Percentiles rank a stretch among this genome's conserved stretches.
Evolutionary conservation across 2,888 invertebrate genomes (phyloP).

Genomic region (Aphodius sticticus): DNA sequence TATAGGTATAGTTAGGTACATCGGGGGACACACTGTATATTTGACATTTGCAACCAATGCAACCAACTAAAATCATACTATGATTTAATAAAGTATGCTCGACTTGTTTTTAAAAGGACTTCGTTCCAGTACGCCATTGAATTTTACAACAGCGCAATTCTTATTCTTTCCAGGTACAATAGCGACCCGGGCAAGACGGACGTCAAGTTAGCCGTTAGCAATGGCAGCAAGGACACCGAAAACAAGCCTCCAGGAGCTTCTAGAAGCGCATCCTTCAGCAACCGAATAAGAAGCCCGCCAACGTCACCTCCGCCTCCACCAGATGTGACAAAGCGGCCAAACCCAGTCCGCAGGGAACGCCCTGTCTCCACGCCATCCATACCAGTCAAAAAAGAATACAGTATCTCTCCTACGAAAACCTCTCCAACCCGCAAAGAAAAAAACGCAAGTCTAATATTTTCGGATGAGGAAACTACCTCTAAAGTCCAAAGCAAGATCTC

Average conservation of each 20-base stretch:
- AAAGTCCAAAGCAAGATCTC: constrained; percentile 14
- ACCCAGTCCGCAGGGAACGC: constrained; percentile 54
- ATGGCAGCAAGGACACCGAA: constrained; percentile 49
- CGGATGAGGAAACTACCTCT: constrained; percentile 24
- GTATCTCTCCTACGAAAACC: constrained; percentile 37
- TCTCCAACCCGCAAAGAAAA: constrained; percentile 53
- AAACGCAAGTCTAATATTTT: constrained; percentile 35
- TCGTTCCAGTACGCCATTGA: no score
- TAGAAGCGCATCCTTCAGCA: constrained; percentile 68
- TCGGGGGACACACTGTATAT: no score
- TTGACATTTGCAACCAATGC: no score
- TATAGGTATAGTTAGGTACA: no score
- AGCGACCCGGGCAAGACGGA: constrained; percentile 72
- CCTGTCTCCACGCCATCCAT: constrained; percentile 52
- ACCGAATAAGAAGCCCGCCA: constrained; percentile 58
- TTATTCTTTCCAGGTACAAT: constrained; percentile 55
- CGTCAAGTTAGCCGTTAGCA: constrained; percentile 61
- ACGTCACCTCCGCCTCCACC: constrained; percentile 62
- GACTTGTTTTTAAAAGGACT: no score
- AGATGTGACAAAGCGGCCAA: constrained; percentile 55
- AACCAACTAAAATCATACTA: no score
- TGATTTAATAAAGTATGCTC: no score
- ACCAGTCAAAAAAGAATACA: constrained; percentile 39
- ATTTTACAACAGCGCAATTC: no score
- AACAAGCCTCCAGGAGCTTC: constrained; percentile 54